Evolutionary conservation across 2,888 invertebrate species (phyloP).

Genomic region (Tuta absoluta): DNA sequence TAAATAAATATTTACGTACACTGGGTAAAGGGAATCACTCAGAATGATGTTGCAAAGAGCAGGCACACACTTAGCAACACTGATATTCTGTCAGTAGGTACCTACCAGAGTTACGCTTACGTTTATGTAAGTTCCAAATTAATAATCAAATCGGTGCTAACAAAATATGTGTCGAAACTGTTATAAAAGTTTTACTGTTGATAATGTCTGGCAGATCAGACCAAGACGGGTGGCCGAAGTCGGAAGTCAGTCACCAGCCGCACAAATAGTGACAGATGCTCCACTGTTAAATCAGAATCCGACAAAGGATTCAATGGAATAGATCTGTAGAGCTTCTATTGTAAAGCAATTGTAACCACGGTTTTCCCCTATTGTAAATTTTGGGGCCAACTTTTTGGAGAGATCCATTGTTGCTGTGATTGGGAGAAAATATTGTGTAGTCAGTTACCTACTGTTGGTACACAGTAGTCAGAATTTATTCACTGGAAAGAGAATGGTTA

Average conservation of each 20-base stretch:
- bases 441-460: background rate
- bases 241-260: constrained; percentile 42
- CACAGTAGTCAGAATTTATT: background rate
- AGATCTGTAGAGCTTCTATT: background rate
- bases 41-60: too few relatives aligned
- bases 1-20: too few relatives aligned
- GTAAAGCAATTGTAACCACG: constrained; percentile 27
- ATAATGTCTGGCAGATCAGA: constrained; percentile 5
- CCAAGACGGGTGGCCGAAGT: background rate
- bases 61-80: too few relatives aligned
- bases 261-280: constrained; percentile 59
- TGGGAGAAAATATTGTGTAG: constrained; percentile 6
- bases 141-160: too few relatives aligned
- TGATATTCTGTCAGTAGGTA: too few relatives aligned
- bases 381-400: constrained; percentile 18
- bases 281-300: constrained; percentile 56
- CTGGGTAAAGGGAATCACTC: too few relatives aligned
- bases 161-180: too few relatives aligned
- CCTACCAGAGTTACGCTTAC: too few relatives aligned
- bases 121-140: too few relatives aligned
- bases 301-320: constrained; percentile 35
- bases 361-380: constrained; percentile 42
- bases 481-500: background rate
- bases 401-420: constrained; percentile 4
- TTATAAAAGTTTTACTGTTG: background rate